Evolutionary conservation across 1,140 invertebrate species (phyloP), one percentile per base, ranked within the genome.

Genomic region (Notospermus geniculatus): DNA sequence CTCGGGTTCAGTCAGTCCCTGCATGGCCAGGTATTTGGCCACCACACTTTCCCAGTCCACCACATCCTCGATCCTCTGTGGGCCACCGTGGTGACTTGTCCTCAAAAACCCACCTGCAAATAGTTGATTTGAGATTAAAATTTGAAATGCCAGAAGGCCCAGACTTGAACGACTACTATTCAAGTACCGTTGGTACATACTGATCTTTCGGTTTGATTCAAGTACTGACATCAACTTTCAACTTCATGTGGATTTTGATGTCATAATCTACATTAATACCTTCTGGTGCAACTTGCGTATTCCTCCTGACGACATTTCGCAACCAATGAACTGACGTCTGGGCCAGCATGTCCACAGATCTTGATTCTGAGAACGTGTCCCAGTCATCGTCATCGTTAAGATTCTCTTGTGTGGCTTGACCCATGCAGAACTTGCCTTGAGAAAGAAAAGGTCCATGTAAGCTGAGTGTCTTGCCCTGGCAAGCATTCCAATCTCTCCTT

Each of bases 1-100:
- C 25, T 54, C 57, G 7, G 15, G 41, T 27, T 76, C 69, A 17
- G 60, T 61, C 23, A 69, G 54, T 9, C 90, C 88, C 73, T 88
- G 87, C 1, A 94, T 81, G 0, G 88, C 87, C n/a, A 91, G 84
- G 75, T 94, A 95, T 71, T 92, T 92, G 77, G 90, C 90, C 9
- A 91, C 88, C 27, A 95, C 93, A 1, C 87, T 83, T 67, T 91
- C 89, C 93, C 93, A 95, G 76, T 95, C 92, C 2, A 91, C 89
- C 0, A 95, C 91, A 70, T 91, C 93, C 76, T 95, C 92, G 60
- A 95, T 92, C 63, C 58, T 84, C 79, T 46, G 85, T 80, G 70
- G 87, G 85, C 67, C 86, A 86, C 91, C 1, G 89, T 92, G 28
- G 90, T 90, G n/a, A 91, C 76, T 0, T 89, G 89, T 75, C 88